Evolutionary conservation across 2,113 vertebrate species (phyloP), one percentile per base, ranked within the genome.

Genomic region (Lanius ludovicianus): DNA sequence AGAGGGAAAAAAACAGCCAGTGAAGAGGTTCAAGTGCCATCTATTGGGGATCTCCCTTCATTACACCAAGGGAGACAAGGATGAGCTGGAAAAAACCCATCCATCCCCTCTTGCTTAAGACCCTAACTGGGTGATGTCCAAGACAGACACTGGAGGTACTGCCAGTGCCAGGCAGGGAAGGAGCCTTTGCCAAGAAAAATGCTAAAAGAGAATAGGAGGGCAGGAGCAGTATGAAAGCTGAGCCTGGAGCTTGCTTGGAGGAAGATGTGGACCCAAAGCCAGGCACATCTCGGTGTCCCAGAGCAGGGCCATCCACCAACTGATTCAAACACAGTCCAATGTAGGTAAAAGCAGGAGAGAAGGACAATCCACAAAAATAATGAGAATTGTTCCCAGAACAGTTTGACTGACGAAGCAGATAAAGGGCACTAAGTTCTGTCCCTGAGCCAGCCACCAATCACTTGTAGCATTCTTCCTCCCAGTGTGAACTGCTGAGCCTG

Each of bases 11-110:
- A 79, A n/a, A 0, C 25, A 35, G 15, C 13, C 31, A 42, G 41
- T 15, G 27, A 70, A 91, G 64, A 73, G 37, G 15, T 71, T 95
- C 77, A 80, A 95, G 90, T 81, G 94, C 96, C 97, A 94, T 92
- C 97, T 97, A 68, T 39, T 90, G 97, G 95, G 44, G 12, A 67
- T 76, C 33, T 90, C 22, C 15, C 12, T 46, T 95, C 70, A 96
- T 80, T 91, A 73, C 96, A 93, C 18, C 35, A 35, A 87, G 25
- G 39, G 39, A 78, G 8, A 11, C 35, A 2, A 18, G 30, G 52
- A 27, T 65, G 13, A 46, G 14, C 28, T 41, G 56, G 44, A 15
- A 74, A 70, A 87, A 63, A 1, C 5, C 12, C n/a, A 21, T 56
- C 44, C 41, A 4, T 22, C 7, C 35, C 12, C 10, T 30, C 42